Evolutionary conservation across 2,888 invertebrate genomes (phyloP).

Genomic region (Andrena marginata): DNA sequence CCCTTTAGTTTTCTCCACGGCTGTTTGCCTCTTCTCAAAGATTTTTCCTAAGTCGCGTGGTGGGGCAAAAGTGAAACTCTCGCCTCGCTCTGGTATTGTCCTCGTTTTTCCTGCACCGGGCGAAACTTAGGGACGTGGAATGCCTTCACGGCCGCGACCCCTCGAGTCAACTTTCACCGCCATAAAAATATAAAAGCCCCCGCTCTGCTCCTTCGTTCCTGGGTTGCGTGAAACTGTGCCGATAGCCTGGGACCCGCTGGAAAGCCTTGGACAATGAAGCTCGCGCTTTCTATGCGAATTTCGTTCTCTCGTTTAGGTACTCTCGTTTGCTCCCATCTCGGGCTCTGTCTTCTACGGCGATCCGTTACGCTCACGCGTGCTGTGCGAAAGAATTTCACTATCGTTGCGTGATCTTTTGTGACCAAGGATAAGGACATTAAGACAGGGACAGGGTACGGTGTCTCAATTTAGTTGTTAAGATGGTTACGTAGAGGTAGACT

Average conservation of each 20-base stretch:
- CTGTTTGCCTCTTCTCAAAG: slow-evolving; percentile 47
- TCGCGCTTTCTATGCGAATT: slow-evolving; percentile 12
- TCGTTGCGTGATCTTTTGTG: neutral
- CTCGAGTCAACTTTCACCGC: slow-evolving; percentile 82
- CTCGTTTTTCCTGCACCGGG: slow-evolving; percentile 79
- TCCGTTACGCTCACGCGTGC: neutral
- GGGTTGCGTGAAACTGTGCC: slow-evolving; percentile 64
- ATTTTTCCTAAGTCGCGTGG: slow-evolving; percentile 35
- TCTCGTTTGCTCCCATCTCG: too few relatives aligned
- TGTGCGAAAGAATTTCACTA: slow-evolving; percentile 18
- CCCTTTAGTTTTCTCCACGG: slow-evolving; percentile 56
- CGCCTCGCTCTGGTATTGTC: slow-evolving; percentile 70
- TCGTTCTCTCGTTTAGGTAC: slow-evolving; percentile 8
- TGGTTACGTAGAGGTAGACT: too few relatives aligned
- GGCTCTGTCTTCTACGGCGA: neutral
- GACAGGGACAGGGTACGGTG: too few relatives aligned
- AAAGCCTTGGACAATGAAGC: slow-evolving; percentile 43
- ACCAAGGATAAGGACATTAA: too few relatives aligned
- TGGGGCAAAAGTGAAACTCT: slow-evolving; percentile 81
- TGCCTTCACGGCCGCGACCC: slow-evolving; percentile 78
- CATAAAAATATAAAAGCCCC: slow-evolving; percentile 83
- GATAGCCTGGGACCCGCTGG: slow-evolving; percentile 6
- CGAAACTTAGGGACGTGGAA: slow-evolving; percentile 79
- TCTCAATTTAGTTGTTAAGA: too few relatives aligned
- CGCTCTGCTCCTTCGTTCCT: slow-evolving; percentile 56